These are phyloP conservation scores for Phalacrocorax aristotelis DNA, from an alignment of 2,113 vertebrate species.

Conservation along the genomic window DNA sequence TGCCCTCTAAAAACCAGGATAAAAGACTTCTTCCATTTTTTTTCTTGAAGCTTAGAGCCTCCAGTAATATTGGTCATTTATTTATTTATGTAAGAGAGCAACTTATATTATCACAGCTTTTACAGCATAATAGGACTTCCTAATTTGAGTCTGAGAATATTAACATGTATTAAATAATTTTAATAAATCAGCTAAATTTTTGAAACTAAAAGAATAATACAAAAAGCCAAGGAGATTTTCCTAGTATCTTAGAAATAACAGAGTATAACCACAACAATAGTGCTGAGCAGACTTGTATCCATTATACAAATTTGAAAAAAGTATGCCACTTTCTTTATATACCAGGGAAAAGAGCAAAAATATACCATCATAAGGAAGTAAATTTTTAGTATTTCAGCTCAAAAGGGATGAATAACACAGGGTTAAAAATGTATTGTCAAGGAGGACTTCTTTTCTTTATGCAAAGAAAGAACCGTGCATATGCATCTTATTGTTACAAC, in stretches of 20 bases:
- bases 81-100: constrained; percentile 78
- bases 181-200: constrained; percentile 58
- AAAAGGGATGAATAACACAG: not conserved
- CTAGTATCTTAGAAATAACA: not conserved
- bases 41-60: constrained; percentile 75
- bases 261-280: not conserved
- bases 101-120: constrained; percentile 75
- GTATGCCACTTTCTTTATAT: not conserved
- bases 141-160: constrained; percentile 72
- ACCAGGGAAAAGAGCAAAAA: not conserved
- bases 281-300: not conserved
- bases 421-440: not conserved
- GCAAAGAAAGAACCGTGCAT: not conserved
- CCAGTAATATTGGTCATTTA: constrained; percentile 78
- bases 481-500: not conserved
- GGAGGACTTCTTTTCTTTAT: not conserved
- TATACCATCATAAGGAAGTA: not conserved
- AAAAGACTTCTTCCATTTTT: constrained; percentile 83
- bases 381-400: not conserved
- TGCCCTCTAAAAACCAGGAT: constrained; percentile 86
- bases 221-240: not conserved
- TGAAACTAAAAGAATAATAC: not conserved
- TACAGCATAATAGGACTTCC: constrained; percentile 65
- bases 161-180: constrained; percentile 66
- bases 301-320: not conserved